Evolutionary conservation across 2,888 invertebrate species (phyloP).

Genomic region (Sisyra terminalis): DNA sequence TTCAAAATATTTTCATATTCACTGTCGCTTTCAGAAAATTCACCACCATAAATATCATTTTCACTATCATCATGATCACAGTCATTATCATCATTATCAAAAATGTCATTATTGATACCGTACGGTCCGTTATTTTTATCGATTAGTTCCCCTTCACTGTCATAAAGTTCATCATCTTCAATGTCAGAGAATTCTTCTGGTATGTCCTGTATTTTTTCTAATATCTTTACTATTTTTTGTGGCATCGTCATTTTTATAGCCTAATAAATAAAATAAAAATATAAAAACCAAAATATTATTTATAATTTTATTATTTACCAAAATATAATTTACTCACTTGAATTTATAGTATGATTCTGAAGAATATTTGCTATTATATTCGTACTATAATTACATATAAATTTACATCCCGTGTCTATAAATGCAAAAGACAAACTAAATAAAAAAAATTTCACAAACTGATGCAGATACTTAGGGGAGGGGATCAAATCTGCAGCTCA

Average conservation of each 20-base stretch:
- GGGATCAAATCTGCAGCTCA: too few species aligned
- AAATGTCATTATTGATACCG: conserved; percentile 3
- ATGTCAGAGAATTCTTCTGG: conserved; percentile 3
- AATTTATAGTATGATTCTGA: too few species aligned
- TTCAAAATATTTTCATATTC: conserved; percentile 8
- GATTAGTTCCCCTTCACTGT: conserved; percentile 5
- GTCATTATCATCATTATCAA: conserved; percentile 3
- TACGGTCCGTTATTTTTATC: background rate
- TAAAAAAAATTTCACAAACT: too few species aligned
- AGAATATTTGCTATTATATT: too few species aligned
- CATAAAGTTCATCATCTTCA: conserved; percentile 6
- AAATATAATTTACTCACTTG: too few species aligned
- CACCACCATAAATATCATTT: background rate
- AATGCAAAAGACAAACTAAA: too few species aligned
- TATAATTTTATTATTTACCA: background rate
- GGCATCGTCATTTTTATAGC: background rate
- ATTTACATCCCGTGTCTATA: too few species aligned
- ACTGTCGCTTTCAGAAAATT: conserved; percentile 5
- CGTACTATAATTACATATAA: too few species aligned
- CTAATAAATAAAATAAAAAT: background rate
- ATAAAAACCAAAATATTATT: background rate
- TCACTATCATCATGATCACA: conserved; percentile 1
- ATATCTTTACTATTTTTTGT: background rate
- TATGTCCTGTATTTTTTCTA: conserved; percentile 4
- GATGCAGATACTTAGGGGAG: too few species aligned